Evolutionary conservation across 2,113 vertebrate genomes (phyloP).

Genomic region (Otocyon megalotis): DNA sequence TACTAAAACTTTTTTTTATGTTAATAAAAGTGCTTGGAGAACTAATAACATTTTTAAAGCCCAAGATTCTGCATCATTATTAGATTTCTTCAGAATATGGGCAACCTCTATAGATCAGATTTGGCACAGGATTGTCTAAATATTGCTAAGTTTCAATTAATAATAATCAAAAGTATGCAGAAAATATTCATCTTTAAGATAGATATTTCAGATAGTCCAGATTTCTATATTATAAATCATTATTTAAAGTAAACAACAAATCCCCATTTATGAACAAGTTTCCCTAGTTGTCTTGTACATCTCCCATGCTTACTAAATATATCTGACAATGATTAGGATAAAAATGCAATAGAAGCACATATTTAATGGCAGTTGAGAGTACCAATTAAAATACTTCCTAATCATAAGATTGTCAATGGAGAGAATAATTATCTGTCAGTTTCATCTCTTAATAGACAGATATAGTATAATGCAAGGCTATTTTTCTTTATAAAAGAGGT

Average conservation of each 20-base stretch:
- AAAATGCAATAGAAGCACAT: neutral
- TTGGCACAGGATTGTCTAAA: neutral
- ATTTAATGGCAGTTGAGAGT: neutral
- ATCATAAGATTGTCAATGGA: neutral
- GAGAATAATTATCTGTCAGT: slow-evolving; percentile 39
- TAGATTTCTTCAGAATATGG: neutral
- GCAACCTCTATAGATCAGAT: neutral
- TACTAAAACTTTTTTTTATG: neutral
- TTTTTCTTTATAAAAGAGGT: slow-evolving; percentile 10
- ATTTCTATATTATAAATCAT: neutral
- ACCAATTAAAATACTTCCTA: slow-evolving; percentile 32
- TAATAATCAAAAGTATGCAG: neutral
- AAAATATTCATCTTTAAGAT: slow-evolving; percentile 14
- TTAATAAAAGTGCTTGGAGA: neutral
- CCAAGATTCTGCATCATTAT: neutral
- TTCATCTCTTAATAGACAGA: slow-evolving; percentile 32
- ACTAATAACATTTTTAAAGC: neutral
- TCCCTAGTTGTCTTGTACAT: neutral
- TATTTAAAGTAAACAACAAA: slow-evolving; percentile 20
- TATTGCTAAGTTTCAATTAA: slow-evolving; percentile 5
- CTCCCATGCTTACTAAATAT: slow-evolving; percentile 5
- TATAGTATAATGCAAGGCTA: neutral
- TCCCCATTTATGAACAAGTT: neutral
- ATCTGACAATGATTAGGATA: neutral
- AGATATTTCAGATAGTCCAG: neutral